Evolutionary conservation across 2,797 vertebrate genomes (phyloP), one percentile per base, ranked within the genome.

Genomic region (Sitta carolinensis): DNA sequence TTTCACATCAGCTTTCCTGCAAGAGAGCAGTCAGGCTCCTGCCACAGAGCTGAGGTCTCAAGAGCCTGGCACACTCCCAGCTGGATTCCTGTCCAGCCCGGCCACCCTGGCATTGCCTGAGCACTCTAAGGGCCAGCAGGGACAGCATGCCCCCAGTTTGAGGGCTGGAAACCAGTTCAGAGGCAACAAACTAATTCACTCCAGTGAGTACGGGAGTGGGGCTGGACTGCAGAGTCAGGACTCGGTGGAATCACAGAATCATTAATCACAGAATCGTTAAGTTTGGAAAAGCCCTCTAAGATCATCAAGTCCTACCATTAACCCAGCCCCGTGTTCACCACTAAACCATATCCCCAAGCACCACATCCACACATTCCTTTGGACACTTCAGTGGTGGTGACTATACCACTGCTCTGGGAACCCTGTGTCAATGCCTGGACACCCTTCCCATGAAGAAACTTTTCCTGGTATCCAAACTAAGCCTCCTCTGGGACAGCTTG

Each of bases 1-100:
- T 95, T 92, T 52, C 84, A 50, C 57, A 9, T 26, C 85, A 84
- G 52, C 45, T 75, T 52, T 42, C 45, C 81, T 43, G 75, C 58
- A 13, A 18, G 6, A 3, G 10, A 58, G 88, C 61, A 92, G 76
- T 51, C 67, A 16, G 61, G 50, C 30, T 73, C 55, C 70, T 61
- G 62, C 61, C 68, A 38, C 70, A 4, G 70, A 79, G 38, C 51
- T 0, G 4, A 42, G 67, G 67, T 76, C 6, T 57, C 4, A 17
- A 45, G 91, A 3, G 34, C 55, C 72, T 13, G 48, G 73, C 58
- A 50, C 13, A 1, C 17, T 26, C 51, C 76, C 90, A 70, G 84
- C 61, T 57, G 80, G 54, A 15, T 61, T 74, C 17, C 29, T 43
- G 27, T 43, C 43, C 79, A 80, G 69, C 45, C 61, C 12, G 0